Evolutionary conservation across 2,797 vertebrate genomes (phyloP).

Genomic region (Chloroceryle inda): DNA sequence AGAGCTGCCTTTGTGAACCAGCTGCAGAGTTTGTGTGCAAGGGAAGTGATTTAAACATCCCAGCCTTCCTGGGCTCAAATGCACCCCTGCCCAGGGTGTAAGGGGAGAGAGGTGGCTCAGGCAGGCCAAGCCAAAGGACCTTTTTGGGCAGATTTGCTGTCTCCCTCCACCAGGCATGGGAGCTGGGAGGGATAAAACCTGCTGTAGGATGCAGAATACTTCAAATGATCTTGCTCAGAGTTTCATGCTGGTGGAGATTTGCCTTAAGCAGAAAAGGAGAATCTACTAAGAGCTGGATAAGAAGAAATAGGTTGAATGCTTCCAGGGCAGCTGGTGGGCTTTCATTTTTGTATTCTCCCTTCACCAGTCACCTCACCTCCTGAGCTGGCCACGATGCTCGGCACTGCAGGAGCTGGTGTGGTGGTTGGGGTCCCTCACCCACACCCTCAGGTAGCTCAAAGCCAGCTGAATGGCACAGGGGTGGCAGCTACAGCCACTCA

Average conservation of each 20-base stretch:
- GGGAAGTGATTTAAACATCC: neutral
- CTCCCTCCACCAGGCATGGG: neutral
- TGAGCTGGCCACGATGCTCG: rapidly evolving
- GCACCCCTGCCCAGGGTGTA: rapidly evolving
- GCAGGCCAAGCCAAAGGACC: neutral
- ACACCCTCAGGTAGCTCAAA: rapidly evolving
- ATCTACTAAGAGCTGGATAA: neutral
- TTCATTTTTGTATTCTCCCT: neutral
- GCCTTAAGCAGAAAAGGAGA: neutral
- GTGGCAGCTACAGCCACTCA: neutral
- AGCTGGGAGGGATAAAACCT: neutral
- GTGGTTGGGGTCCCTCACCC: neutral
- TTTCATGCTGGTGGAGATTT: neutral
- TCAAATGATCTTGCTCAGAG: neutral
- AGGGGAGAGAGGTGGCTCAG: rapidly evolving
- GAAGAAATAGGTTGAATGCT: neutral
- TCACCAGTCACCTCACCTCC: rapidly evolving
- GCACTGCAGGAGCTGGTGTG: rapidly evolving
- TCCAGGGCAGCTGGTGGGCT: neutral
- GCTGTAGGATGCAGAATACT: neutral
- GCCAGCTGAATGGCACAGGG: neutral
- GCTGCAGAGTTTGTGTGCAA: rapidly evolving
- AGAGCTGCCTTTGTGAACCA: neutral
- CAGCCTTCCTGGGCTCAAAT: neutral
- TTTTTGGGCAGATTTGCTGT: neutral